Evolutionary conservation across 2,113 vertebrate genomes (phyloP), one percentile per base, ranked within the genome.

Genomic region (Connochaetes taurinus): DNA sequence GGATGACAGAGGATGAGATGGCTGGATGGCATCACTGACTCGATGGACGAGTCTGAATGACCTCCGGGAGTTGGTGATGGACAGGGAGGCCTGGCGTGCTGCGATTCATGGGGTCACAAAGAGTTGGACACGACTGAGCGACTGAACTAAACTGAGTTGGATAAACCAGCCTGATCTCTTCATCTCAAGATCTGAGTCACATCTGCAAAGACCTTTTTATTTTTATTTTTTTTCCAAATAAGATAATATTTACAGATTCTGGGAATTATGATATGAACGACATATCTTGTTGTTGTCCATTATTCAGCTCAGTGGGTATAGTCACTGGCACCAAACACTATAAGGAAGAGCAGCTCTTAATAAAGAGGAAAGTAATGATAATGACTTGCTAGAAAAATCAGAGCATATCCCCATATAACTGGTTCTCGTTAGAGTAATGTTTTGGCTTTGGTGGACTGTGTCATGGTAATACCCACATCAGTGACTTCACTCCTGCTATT

Each of bases 281-380:
- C 27, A 12, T 33, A 55, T 17, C 5, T 81, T 36, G 57, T 82
- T 36, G 36, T 9, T 4, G 50, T 4, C 14, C 12, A 23, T 80
- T 1, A 0, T 47, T 33, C 27, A n/a, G 50, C 7, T 13, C 13
- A 29, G 0, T 50, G 21, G 2, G 5, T 4, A 23, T 3, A 33
- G 12, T 57, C 31, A 31, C 36, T 50, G n/a, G 17, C 13, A 31
- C 21, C 43, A 60, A 50, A 90, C 52, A 58, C 31, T 47, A 1
- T 27, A 87, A 93, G 47, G 19, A 81, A 92, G 33, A 71, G 13
- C 11, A 55, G 16, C 5, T 83, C 50, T 92, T 47, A 47, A 33
- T n/a, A 86, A 71, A 31, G 27, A 71, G 17, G 31, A 80, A n/a
- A 7, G 76, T n/a, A 53, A 33, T 14, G 12, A 40, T n/a, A 17